Base-by-base conservation (phyloP, 1,140 invertebrate species). In the Zaprionus camerounensis region DNA sequence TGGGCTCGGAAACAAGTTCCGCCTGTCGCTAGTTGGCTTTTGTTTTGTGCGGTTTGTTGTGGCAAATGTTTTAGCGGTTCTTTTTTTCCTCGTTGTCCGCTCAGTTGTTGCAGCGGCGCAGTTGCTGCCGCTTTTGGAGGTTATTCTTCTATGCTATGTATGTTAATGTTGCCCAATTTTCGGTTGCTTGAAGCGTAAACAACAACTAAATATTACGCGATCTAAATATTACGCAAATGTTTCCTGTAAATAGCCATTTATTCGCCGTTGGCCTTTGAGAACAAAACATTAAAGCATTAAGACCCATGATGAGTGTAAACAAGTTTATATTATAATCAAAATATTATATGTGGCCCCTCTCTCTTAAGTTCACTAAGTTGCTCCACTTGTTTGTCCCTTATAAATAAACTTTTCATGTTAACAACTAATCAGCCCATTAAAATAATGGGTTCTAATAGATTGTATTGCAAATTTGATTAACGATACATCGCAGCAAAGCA, bases 1-100 rank as follows among this genome's bases (percentile, higher is more conserved):
- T 56, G 61, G 70, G 57, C 34, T 62, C 71, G 36, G 44, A 81
- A 84, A 84, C 74, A 78, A 81, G 82, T 84, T 84, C 74, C 73
- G 61, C 75, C 41, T 68, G 70, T 53, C 64, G 77, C 64, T 77
- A 46, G 46, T 68, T 69, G 59, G 12, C 36, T 20, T 51, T 15
- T 34, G 66, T 75, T 57, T 71, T 66, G 55, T 34, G 24, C 51
- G 24, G 46, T 63, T 64, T 77, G 75, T 65, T 71, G 63, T 79
- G 58, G 31, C 67, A 63, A 68, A 66, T 71, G 57, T 71, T 82
- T 46, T 79, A 82, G 71, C 76, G 76, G 76, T 71, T 78, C 79
- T 81, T 77, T 77, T 75, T 71, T 62, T n/a, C 12, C 28, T 34
- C 26, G 38, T 46, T 70, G 20, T 71, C 28, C 49, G 26, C 31